Evolutionary conservation across 23 tunicate species (phyloP).

Genomic region (Phallusia fumigata): DNA sequence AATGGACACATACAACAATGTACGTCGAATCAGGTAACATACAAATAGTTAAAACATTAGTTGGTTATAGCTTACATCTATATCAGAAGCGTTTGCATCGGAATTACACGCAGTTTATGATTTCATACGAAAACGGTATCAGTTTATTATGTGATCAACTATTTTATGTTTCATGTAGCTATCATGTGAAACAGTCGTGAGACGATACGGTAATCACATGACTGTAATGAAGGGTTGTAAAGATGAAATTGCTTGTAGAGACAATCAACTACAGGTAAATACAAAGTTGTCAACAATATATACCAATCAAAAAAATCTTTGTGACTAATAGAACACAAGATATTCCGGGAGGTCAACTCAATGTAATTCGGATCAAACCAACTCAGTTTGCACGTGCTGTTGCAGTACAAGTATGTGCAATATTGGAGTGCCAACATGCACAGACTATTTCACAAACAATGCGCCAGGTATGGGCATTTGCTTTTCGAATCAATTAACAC

Average conservation of each 20-base stretch:
- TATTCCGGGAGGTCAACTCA: neutral
- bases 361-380: slow-evolving; percentile 16
- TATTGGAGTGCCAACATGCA: slow-evolving; percentile 13
- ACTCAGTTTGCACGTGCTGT: slow-evolving; percentile 39
- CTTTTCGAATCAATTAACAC: no score
- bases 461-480: no score
- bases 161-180: neutral
- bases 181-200: slow-evolving; percentile 4
- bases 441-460: neutral
- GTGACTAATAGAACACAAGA: neutral
- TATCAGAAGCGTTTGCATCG: no score
- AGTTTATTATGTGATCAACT: neutral
- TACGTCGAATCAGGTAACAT: neutral
- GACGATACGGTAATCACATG: neutral
- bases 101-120: no score
- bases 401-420: slow-evolving; percentile 29
- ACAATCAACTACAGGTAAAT: slow-evolving; percentile 38
- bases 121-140: no score
- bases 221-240: slow-evolving; percentile 37
- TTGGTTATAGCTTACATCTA: neutral
- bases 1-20: neutral
- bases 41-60: neutral
- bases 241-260: slow-evolving; percentile 29
- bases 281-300: neutral
- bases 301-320: neutral